Evolutionary conservation across 2,888 invertebrate genomes (phyloP).

Genomic region (Trichogramma evanescens): DNA sequence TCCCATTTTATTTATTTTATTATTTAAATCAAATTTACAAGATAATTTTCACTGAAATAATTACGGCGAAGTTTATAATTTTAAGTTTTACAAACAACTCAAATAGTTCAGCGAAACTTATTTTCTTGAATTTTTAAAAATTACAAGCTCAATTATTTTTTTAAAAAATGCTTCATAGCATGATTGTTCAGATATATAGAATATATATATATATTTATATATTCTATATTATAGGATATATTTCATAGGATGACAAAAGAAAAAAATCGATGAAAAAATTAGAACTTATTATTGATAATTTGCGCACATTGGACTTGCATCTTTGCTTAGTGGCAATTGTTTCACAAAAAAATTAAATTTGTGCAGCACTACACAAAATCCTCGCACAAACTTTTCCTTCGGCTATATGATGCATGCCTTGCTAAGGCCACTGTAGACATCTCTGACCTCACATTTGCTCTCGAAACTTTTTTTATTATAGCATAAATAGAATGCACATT

Average conservation of each 20-base stretch:
- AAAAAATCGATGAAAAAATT: constrained; percentile 8
- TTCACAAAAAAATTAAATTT: constrained; percentile 16
- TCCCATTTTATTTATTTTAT: constrained; percentile 14
- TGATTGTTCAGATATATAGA: constrained; percentile 9
- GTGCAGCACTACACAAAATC: constrained; percentile 21
- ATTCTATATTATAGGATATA: too few species aligned
- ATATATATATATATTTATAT: background rate
- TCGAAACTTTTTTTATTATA: constrained; percentile 24
- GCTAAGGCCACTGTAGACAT: constrained; percentile 30
- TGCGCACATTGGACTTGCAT: constrained; percentile 21
- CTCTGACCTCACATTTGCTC: constrained; percentile 26
- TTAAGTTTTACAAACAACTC: constrained; percentile 9
- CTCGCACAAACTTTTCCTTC: constrained; percentile 19
- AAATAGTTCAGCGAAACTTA: constrained; percentile 10
- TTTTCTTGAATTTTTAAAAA: constrained; percentile 8
- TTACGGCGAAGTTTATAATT: background rate
- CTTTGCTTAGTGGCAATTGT: constrained; percentile 19
- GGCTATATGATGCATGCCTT: constrained; percentile 28
- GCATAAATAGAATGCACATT: constrained; percentile 24
- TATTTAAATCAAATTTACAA: background rate
- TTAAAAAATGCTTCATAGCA: constrained; percentile 8
- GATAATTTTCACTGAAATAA: too few species aligned
- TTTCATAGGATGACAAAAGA: background rate
- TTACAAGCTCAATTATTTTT: constrained; percentile 5
- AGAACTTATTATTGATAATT: constrained; percentile 11